phyloP scores from a whole-genome alignment of 2,797 vertebrate species.

The Thamnophis elegans region DNA sequence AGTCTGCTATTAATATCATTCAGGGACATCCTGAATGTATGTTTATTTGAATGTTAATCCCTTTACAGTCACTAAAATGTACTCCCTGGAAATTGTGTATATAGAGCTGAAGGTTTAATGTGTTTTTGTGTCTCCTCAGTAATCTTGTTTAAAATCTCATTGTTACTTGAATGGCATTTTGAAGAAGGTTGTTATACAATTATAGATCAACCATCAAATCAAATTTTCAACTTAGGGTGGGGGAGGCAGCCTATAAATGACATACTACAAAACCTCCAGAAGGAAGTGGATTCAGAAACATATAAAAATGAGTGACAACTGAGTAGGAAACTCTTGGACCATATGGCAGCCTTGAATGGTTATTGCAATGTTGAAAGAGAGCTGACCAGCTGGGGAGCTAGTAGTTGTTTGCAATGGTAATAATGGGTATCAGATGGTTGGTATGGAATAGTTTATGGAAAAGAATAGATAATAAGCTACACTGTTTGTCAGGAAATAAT shows the following conservation, averaged over 20 bases:
- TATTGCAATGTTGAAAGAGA: constrained; percentile 65
- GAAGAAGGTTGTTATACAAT: not conserved
- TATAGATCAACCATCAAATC: constrained; percentile 33
- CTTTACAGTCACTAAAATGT: not conserved
- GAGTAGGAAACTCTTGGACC: constrained; percentile 67
- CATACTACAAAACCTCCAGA: constrained; percentile 55
- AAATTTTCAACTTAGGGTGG: constrained; percentile 55
- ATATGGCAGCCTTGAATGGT: constrained; percentile 71
- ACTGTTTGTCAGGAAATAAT: constrained; percentile 72
- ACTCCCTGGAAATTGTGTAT: not conserved
- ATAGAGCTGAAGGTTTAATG: not conserved
- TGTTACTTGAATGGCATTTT: not conserved
- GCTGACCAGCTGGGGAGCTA: constrained; percentile 72
- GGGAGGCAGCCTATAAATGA: constrained; percentile 50
- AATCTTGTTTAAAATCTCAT: not conserved
- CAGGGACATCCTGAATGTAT: not conserved
- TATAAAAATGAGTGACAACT: constrained; percentile 71
- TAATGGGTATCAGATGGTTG: constrained; percentile 72
- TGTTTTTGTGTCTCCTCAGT: not conserved
- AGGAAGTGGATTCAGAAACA: constrained; percentile 68
- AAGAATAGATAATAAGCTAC: constrained; percentile 69
- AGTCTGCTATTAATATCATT: not conserved
- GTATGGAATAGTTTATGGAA: constrained; percentile 70
- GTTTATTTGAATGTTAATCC: not conserved
- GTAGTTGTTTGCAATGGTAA: constrained; percentile 71